A percentile compares a stretch with the other conserved stretches of the same genome.
Evolutionary conservation across 64 coral and sea anemone species (phyloP).

Genomic region (Pocillopora verrucosa): DNA sequence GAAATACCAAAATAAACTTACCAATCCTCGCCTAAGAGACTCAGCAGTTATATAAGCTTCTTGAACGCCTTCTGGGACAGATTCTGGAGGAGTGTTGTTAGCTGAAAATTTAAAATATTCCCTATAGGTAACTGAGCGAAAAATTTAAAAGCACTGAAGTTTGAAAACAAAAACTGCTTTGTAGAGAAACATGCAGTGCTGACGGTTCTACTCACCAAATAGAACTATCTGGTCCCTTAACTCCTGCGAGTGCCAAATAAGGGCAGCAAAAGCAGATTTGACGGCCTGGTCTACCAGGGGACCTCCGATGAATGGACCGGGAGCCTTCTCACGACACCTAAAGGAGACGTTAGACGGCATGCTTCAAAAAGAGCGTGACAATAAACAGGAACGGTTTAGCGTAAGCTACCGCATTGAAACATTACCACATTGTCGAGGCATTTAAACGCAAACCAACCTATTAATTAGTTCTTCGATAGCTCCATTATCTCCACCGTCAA

Average conservation of each 20-base stretch:
- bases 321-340: conserved; percentile 72
- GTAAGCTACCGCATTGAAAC: too few species aligned
- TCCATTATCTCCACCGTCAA: conserved; percentile 29
- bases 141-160: too few species aligned
- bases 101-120: conserved; percentile 48
- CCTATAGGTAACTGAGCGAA: too few species aligned
- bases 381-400: too few species aligned
- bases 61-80: conserved; percentile 75
- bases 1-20: conserved; percentile 20
- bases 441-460: conserved; percentile 23
- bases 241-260: conserved; percentile 98
- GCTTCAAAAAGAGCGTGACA: too few species aligned
- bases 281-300: conserved; percentile 86
- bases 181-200: background rate
- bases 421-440: background rate
- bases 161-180: too few species aligned
- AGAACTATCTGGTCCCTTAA: conserved; percentile 86
- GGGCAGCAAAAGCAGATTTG: conserved; percentile 76
- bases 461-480: conserved; percentile 53
- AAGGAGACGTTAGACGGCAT: background rate
- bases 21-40: conserved; percentile 84
- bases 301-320: conserved; percentile 85
- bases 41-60: conserved; percentile 93
- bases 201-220: conserved; percentile 56
- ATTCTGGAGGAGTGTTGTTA: conserved; percentile 80